Evolutionary conservation across 2,797 vertebrate genomes (phyloP).

Genomic region (Trematomus bernacchii): DNA sequence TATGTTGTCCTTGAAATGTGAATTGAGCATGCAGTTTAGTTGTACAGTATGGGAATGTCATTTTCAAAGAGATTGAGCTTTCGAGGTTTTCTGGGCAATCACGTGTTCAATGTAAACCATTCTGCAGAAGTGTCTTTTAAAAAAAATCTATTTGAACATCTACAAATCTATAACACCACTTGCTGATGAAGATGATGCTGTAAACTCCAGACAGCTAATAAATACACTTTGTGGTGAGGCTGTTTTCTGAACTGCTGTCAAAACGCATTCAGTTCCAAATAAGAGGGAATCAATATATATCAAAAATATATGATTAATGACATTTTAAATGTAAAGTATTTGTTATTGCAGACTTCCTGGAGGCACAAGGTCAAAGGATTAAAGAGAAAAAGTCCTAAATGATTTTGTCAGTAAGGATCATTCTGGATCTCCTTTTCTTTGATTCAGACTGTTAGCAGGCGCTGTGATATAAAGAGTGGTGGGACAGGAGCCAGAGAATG

Average conservation of each 20-base stretch:
- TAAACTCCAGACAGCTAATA: not conserved
- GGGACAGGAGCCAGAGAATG: conserved; percentile 45
- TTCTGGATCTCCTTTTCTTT: conserved; percentile 14
- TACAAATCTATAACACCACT: not conserved
- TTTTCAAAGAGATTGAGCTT: not conserved
- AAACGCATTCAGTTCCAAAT: not conserved
- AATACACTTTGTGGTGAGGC: not conserved
- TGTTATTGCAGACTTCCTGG: not conserved
- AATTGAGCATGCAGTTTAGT: too few relatives aligned
- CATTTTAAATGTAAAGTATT: not conserved
- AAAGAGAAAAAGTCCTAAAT: not conserved
- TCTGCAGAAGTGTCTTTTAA: not conserved
- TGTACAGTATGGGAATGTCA: too few relatives aligned
- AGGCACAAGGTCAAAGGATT: not conserved
- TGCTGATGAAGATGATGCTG: not conserved
- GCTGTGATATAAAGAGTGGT: conserved; percentile 9
- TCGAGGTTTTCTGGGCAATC: not conserved
- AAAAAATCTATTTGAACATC: not conserved
- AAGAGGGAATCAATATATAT: conserved; percentile 2
- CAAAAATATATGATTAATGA: not conserved
- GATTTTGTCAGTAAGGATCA: not conserved
- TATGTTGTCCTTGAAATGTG: too few relatives aligned
- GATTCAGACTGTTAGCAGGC: conserved; percentile 26
- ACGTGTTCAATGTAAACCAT: not conserved
- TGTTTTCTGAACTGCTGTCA: conserved; percentile 3